Conservation (phyloP, 2,888 invertebrate genomes). For the Nymphalis polychloros region DNA sequence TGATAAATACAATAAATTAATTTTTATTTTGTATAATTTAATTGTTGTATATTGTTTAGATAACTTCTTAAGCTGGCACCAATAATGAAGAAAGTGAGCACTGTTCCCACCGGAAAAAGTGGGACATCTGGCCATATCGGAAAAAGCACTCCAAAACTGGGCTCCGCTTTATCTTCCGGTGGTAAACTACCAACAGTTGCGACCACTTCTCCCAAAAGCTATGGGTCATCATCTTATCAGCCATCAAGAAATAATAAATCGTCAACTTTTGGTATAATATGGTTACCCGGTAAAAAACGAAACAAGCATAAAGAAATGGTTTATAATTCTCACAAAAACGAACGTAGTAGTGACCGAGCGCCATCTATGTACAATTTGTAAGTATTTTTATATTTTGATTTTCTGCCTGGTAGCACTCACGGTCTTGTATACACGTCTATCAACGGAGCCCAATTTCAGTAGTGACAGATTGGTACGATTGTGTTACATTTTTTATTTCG, state of each 20-base stretch:
- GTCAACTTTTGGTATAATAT: conserved; percentile 65
- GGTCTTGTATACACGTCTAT: too few species aligned
- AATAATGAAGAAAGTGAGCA: conserved; percentile 52
- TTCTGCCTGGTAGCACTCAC: too few species aligned
- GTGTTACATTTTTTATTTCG: too few species aligned
- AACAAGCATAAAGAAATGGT: conserved; percentile 62
- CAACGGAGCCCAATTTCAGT: too few species aligned
- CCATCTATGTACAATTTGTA: conserved; percentile 72
- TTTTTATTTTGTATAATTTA: too few species aligned
- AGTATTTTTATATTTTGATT: conserved; percentile 44
- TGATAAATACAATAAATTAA: too few species aligned
- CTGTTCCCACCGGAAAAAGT: conserved; percentile 56
- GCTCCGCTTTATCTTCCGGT: conserved; percentile 33
- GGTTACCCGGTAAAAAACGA: conserved; percentile 65
- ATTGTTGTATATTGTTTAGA: conserved; percentile 12
- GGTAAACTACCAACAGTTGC: conserved; percentile 35
- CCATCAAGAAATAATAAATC: conserved; percentile 54
- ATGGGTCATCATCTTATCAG: conserved; percentile 44
- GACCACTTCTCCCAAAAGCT: conserved; percentile 46
- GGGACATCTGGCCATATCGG: conserved; percentile 46
- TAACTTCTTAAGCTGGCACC: conserved; percentile 13
- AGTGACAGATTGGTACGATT: too few species aligned
- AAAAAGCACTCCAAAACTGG: conserved; percentile 32
- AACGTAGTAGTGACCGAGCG: conserved; percentile 55
- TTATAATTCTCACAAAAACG: conserved; percentile 58